Conservation (phyloP, 2,888 invertebrate species). For the Andricus curvator region DNA sequence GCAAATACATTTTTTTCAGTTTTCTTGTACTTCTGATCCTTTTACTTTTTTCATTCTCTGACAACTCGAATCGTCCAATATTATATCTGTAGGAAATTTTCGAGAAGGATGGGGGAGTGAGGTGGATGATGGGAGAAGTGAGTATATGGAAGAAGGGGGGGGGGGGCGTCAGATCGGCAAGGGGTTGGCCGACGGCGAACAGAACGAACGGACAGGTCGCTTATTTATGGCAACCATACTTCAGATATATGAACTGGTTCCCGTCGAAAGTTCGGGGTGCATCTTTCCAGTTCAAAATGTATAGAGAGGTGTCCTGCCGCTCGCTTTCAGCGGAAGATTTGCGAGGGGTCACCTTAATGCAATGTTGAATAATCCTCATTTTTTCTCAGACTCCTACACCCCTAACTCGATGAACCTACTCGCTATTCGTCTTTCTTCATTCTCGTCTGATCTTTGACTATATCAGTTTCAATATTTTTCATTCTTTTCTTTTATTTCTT, state of each 20-base stretch:
- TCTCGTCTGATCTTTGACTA: background rate
- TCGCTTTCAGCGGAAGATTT: slow-evolving; percentile 72
- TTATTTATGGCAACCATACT: slow-evolving; percentile 78
- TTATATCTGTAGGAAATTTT: background rate
- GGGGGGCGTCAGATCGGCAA: slow-evolving; percentile 52
- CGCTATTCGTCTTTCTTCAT: background rate
- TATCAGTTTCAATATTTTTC: background rate
- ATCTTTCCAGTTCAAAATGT: slow-evolving; percentile 77
- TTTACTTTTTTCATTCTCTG: background rate
- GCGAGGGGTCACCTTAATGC: slow-evolving; percentile 73
- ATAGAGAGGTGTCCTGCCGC: slow-evolving; percentile 69
- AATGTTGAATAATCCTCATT: slow-evolving; percentile 72
- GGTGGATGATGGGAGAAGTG: slow-evolving; percentile 9
- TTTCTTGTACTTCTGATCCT: background rate
- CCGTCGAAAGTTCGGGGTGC: slow-evolving; percentile 78
- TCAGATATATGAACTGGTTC: slow-evolving; percentile 79
- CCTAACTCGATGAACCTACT: background rate
- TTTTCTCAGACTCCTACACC: slow-evolving; percentile 42
- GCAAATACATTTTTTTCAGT: background rate
- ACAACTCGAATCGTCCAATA: background rate
- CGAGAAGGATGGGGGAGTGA: background rate
- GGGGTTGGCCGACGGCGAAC: slow-evolving; percentile 71
- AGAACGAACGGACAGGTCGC: slow-evolving; percentile 76
- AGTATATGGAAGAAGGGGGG: slow-evolving; percentile 8
- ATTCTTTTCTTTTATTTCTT: background rate